Percentiles rank a stretch among this genome's conserved stretches.
Evolutionary conservation across 2,797 vertebrate genomes (phyloP).

Genomic region (Eleutherodactylus coqui): DNA sequence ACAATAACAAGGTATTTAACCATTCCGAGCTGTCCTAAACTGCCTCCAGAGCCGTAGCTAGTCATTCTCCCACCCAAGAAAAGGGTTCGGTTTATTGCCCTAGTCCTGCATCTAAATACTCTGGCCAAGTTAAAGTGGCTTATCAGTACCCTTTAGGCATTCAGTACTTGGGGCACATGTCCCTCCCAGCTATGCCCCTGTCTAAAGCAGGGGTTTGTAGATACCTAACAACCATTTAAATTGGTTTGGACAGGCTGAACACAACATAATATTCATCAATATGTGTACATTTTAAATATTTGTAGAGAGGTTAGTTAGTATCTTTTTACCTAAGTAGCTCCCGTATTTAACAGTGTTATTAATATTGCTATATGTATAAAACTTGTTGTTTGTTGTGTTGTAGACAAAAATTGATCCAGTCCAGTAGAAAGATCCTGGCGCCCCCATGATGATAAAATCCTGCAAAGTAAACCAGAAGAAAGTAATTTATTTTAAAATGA

Average conservation of each 20-base stretch:
- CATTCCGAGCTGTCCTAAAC: not conserved
- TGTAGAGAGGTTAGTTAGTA: not conserved
- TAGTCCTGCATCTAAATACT: too few relatives aligned
- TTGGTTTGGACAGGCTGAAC: not conserved
- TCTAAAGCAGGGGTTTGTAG: too few relatives aligned
- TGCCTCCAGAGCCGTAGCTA: not conserved
- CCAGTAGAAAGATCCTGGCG: conserved; percentile 93
- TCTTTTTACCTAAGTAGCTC: conserved; percentile 89
- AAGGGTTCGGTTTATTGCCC: too few relatives aligned
- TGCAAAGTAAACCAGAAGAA: conserved; percentile 64
- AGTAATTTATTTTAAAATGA: not conserved
- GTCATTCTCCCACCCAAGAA: too few relatives aligned
- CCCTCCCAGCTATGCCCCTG: too few relatives aligned
- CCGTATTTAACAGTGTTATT: conserved; percentile 83
- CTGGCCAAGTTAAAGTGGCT: too few relatives aligned
- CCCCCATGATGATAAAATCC: conserved; percentile 96
- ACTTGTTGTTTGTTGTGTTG: conserved; percentile 79
- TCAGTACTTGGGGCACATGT: too few relatives aligned
- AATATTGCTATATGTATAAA: conserved; percentile 81
- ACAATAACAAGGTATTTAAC: not conserved
- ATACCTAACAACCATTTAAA: not conserved
- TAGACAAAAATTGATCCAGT: conserved; percentile 91
- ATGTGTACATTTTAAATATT: not conserved
- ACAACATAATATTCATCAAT: not conserved
- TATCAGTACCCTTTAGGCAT: too few relatives aligned